phyloP scores from a whole-genome alignment of 2,888 invertebrate species.

The Phytoseiulus persimilis region DNA sequence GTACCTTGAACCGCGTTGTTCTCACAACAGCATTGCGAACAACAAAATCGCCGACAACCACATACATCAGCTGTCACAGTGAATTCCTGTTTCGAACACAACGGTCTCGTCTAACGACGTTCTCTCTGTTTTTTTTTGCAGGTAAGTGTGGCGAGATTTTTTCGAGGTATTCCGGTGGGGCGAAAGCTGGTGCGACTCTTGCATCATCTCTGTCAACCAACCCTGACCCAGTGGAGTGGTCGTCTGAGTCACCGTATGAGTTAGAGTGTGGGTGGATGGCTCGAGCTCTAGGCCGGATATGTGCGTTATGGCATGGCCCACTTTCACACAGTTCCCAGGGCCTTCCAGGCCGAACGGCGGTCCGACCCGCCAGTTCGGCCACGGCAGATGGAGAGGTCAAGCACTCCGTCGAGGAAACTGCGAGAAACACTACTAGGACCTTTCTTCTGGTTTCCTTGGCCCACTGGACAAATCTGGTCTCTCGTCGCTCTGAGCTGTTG shows the following conservation, averaged over 20 bases:
- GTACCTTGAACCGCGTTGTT: background rate
- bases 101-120: background rate
- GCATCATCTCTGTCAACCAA: background rate
- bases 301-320: background rate
- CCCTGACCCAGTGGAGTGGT: background rate
- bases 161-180: background rate
- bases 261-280: background rate
- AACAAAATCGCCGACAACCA: background rate
- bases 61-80: background rate
- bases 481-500: background rate
- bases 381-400: background rate
- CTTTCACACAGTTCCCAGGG: background rate
- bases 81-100: background rate
- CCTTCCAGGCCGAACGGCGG: background rate
- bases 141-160: background rate
- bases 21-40: background rate
- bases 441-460: background rate
- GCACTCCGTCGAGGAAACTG: background rate
- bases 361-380: too few relatives aligned
- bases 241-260: background rate
- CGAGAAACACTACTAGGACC: background rate
- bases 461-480: background rate
- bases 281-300: background rate
- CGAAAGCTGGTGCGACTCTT: background rate
- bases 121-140: background rate